Evolutionary conservation across 2,113 vertebrate species (phyloP).

Genomic region (Nesogale talazaci): DNA sequence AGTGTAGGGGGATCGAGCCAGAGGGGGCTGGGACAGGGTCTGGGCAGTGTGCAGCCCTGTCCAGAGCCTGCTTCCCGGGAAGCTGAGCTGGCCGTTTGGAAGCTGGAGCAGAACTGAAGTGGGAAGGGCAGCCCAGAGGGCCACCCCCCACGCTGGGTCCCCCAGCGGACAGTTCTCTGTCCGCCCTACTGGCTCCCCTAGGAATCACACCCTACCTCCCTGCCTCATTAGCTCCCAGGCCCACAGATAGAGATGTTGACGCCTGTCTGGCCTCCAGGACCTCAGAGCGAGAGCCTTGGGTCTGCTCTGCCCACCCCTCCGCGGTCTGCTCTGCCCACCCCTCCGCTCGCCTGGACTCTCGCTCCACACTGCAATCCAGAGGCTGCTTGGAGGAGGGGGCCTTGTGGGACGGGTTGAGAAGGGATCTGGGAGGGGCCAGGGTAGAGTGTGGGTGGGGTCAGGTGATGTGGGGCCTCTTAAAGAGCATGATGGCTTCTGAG

Average conservation of each 20-base stretch:
- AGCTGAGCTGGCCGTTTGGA: neutral
- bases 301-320: too few species aligned
- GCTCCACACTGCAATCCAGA: neutral
- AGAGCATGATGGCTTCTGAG: neutral
- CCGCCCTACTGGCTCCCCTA: neutral
- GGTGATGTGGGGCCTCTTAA: neutral
- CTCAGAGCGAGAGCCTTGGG: neutral
- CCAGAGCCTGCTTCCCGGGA: neutral
- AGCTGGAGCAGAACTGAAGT: neutral
- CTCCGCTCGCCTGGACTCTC: neutral
- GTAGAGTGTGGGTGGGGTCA: too few species aligned
- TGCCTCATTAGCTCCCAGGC: slow-evolving; percentile 35
- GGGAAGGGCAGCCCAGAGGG: neutral
- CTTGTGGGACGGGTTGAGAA: neutral
- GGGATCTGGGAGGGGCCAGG: neutral
- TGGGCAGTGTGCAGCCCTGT: neutral
- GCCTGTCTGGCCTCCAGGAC: neutral
- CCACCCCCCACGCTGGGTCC: neutral
- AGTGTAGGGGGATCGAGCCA: neutral
- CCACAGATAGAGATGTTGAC: neutral
- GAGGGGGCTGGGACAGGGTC: neutral
- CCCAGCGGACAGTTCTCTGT: neutral
- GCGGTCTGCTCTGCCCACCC: too few species aligned
- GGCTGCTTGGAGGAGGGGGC: neutral
- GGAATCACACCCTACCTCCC: neutral